Base-by-base conservation (phyloP, 23 tunicate species). In the Halocynthia roretzi region DNA sequence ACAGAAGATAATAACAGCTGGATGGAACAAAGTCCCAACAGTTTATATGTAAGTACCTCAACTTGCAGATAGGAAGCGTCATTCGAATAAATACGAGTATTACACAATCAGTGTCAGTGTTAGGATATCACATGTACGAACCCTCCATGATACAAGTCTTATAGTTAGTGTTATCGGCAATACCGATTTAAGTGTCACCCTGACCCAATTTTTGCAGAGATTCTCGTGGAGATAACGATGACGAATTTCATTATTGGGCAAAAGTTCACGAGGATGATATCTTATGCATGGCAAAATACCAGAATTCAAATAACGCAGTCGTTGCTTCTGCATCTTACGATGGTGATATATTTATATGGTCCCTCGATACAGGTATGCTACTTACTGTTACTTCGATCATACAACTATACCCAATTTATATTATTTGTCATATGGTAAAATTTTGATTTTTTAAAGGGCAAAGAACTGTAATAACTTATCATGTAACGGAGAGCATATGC, bases 341-440 rank as follows among this genome's bases (percentile, higher is more conserved):
- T 74, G 98, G 98, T 21, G 89, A 92, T 54, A 86, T 92, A 8
- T 82, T 80, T 22, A 86, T 92, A 14, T 92, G 98, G 98, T 83
- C 89, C 8, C 55, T 86, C 0, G 98, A 86, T 53, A 83, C 92
- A 19, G 98, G 98, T 92, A 62, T 55, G 70, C 4, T 31, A 31
- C 44, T 31, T 31, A 7, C 50, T 7, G 76, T 62, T 21, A 14
- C 6, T 48, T 11, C 10, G 10, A 11, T 12, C 4, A 31, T 31
- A 31, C 1, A 31, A 1, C 44, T 31, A 31, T 31, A 31, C 44
- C 44, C 44, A 1, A 31, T 4, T 31, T 4, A 31, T 31, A 31
- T 31, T 4, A 31, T 31, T 31, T 31, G 44, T 31, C 44, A 31
- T 31, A 31, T 31, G 44, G 44, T 31, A 4, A 31, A 31, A 31